Percentiles rank a stretch among this genome's conserved stretches.
Evolutionary conservation across 2,797 vertebrate species (phyloP).

Genomic region (Falco peregrinus): DNA sequence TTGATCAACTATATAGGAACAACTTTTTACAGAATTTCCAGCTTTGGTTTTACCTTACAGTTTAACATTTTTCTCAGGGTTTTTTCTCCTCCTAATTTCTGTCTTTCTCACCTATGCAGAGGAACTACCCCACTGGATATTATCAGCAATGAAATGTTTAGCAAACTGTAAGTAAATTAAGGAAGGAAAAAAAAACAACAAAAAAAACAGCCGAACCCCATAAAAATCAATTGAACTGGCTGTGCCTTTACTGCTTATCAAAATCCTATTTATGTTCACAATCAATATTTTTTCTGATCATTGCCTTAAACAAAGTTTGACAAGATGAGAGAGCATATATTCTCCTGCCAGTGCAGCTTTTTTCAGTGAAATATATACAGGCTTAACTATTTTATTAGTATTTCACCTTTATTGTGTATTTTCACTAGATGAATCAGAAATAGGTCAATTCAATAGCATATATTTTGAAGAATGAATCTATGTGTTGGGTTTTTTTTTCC

Average conservation of each 20-base stretch:
- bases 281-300: neutral
- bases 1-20: neutral
- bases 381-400: neutral
- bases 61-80: neutral
- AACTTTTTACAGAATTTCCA: neutral
- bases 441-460: neutral
- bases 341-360: neutral
- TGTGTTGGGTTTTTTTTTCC: neutral
- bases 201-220: too few relatives aligned
- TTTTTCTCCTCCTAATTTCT: neutral
- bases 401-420: neutral
- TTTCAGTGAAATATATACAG: neutral
- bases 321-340: neutral
- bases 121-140: conserved; percentile 94
- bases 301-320: neutral
- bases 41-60: neutral
- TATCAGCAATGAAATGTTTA: conserved; percentile 96
- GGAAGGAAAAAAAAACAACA: neutral
- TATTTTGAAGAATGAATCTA: neutral
- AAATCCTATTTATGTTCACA: neutral
- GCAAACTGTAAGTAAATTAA: conserved; percentile 90
- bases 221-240: neutral
- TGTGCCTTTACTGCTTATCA: neutral
- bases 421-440: neutral
- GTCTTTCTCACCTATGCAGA: conserved; percentile 58